Evolutionary conservation across 2,888 invertebrate genomes (phyloP).

Genomic region (Drosophila cognata): DNA sequence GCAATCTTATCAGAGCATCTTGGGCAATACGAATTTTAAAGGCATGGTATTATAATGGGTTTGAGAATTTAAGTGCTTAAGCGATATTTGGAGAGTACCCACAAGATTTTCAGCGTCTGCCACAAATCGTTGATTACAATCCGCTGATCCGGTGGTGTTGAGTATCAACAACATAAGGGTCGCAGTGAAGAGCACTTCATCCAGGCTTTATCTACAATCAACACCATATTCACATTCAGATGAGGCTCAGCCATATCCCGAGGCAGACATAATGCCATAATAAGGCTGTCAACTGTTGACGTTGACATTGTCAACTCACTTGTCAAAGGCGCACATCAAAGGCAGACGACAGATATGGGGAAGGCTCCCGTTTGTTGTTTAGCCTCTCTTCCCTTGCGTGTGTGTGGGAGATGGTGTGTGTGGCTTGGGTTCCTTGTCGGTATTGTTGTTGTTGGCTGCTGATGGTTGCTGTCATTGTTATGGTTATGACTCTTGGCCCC

Average conservation of each 20-base stretch:
- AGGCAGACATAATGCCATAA: conserved; percentile 73
- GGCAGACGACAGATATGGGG: conserved; percentile 78
- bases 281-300: conserved; percentile 84
- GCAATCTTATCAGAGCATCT: neutral
- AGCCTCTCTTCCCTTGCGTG: conserved; percentile 19
- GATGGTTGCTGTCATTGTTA: conserved; percentile 69
- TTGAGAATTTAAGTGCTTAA: neutral
- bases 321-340: conserved; percentile 84
- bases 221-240: conserved; percentile 21
- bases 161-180: conserved; percentile 15
- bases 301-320: conserved; percentile 85
- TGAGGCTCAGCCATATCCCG: conserved; percentile 23
- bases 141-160: conserved; percentile 20
- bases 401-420: neutral
- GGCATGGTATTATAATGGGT: neutral
- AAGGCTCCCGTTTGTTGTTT: conserved; percentile 61
- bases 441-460: conserved; percentile 46
- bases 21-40: neutral
- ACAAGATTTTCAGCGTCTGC: neutral
- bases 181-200: conserved; percentile 11
- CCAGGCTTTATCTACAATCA: conserved; percentile 29
- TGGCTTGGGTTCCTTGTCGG: conserved; percentile 12
- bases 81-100: neutral
- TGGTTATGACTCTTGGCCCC: conserved; percentile 51
- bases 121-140: conserved; percentile 8